phyloP scores from a whole-genome alignment of 2,113 vertebrate genomes.

The Stegostoma tigrinum region DNA sequence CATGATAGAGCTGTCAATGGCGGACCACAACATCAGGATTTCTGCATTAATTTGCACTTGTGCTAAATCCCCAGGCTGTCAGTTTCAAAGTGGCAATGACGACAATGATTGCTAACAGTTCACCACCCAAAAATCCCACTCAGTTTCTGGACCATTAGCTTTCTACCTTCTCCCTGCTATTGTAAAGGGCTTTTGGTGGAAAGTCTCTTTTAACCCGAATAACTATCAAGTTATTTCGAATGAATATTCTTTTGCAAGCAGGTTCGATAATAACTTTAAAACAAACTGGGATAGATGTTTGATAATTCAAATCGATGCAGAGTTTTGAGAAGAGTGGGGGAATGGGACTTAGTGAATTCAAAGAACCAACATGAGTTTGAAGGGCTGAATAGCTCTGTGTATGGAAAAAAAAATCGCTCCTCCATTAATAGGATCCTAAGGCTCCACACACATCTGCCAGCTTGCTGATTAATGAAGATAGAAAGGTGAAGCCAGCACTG shows the following conservation, averaged over 20 bases:
- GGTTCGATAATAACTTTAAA: not conserved
- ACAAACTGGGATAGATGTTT: not conserved
- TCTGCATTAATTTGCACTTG: not conserved
- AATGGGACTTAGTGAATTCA: not conserved
- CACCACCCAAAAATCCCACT: no score
- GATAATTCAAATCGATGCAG: not conserved
- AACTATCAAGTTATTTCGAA: not conserved
- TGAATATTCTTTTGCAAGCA: not conserved
- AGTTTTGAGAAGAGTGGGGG: not conserved
- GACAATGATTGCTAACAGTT: not conserved
- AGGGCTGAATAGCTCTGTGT: not conserved
- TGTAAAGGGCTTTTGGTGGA: not conserved
- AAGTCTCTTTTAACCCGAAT: not conserved
- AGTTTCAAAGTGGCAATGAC: not conserved
- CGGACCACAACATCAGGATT: not conserved
- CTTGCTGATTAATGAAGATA: not conserved
- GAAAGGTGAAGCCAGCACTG: not conserved
- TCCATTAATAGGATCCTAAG: not conserved
- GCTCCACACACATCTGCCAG: no score
- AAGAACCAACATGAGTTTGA: not conserved
- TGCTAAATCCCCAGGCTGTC: not conserved
- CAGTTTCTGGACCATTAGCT: not conserved
- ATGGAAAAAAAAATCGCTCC: no score
- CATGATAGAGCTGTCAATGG: not conserved
- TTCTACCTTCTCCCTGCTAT: not conserved